phyloP scores from a whole-genome alignment of 2,888 invertebrate species.

The Sylvicola cinctus region DNA sequence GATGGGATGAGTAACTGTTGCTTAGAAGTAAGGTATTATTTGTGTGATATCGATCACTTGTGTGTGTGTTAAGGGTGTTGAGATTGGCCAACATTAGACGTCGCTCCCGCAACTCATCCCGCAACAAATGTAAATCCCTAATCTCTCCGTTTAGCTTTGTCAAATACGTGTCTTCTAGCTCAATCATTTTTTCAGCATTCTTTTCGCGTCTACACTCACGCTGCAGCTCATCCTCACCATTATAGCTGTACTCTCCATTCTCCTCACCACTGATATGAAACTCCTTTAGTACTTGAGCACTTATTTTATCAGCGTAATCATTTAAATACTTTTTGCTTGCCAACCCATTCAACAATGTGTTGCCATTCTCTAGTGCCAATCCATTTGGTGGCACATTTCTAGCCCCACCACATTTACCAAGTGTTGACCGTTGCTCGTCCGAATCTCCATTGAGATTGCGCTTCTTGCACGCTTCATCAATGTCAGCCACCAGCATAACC shows the following conservation, averaged over 20 bases:
- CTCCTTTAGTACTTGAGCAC: conserved; percentile 49
- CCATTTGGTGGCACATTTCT: too few species aligned
- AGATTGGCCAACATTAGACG: conserved; percentile 24
- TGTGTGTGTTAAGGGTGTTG: conserved; percentile 19
- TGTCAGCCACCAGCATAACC: conserved; percentile 3
- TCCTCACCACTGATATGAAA: conserved; percentile 17
- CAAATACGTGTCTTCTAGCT: conserved; percentile 8
- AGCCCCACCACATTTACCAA: too few species aligned
- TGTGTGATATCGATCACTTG: conserved; percentile 5
- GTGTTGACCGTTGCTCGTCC: neutral
- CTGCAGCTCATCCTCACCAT: conserved; percentile 10
- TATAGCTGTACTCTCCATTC: conserved; percentile 14
- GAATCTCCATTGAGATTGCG: conserved; percentile 1
- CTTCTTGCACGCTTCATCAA: conserved; percentile 1
- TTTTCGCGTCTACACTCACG: conserved; percentile 9
- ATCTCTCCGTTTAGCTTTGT: conserved; percentile 13
- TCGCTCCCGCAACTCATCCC: conserved; percentile 23
- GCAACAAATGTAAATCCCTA: conserved; percentile 16
- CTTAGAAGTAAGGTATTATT: neutral
- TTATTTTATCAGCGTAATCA: conserved; percentile 64
- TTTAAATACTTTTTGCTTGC: conserved; percentile 48
- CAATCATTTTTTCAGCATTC: conserved; percentile 9
- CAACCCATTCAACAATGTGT: neutral
- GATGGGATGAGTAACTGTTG: neutral
- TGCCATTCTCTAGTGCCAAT: too few species aligned